Conservation (phyloP, 92 coral and sea anemone species). For the Porites cylindrica region DNA sequence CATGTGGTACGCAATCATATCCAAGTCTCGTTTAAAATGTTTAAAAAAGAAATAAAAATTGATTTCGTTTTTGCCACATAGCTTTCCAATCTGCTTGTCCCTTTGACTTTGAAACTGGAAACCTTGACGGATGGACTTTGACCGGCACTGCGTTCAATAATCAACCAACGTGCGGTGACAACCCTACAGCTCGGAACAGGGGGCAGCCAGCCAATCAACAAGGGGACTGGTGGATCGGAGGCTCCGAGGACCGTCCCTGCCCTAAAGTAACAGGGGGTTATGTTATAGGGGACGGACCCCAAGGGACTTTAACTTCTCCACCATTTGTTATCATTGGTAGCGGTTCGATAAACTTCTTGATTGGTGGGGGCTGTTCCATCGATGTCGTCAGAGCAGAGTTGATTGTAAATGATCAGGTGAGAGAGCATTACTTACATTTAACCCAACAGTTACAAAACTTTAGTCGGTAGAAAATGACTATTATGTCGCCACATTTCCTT, state of each 20-base stretch:
- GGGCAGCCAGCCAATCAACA: background rate
- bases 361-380: constrained; percentile 72
- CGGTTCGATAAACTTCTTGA: constrained; percentile 32
- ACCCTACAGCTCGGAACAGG: background rate
- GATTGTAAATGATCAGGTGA: constrained; percentile 35
- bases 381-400: constrained; percentile 59
- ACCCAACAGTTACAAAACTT: too few relatives aligned
- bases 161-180: background rate
- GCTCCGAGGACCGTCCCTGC: background rate
- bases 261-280: background rate
- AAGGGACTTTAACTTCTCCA: background rate
- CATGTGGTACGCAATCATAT: too few relatives aligned
- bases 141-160: background rate
- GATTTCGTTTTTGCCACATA: background rate
- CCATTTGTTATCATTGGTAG: constrained; percentile 15
- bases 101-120: background rate
- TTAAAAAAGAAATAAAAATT: too few relatives aligned
- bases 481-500: too few relatives aligned
- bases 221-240: background rate
- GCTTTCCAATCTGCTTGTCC: background rate
- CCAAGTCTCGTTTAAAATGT: background rate
- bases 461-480: too few relatives aligned
- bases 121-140: background rate
- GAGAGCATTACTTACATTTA: background rate
- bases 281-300: background rate